Evolutionary conservation across 2,797 vertebrate species (phyloP), one percentile per base, ranked within the genome.

Genomic region (Arrhamphus sclerolepis): DNA sequence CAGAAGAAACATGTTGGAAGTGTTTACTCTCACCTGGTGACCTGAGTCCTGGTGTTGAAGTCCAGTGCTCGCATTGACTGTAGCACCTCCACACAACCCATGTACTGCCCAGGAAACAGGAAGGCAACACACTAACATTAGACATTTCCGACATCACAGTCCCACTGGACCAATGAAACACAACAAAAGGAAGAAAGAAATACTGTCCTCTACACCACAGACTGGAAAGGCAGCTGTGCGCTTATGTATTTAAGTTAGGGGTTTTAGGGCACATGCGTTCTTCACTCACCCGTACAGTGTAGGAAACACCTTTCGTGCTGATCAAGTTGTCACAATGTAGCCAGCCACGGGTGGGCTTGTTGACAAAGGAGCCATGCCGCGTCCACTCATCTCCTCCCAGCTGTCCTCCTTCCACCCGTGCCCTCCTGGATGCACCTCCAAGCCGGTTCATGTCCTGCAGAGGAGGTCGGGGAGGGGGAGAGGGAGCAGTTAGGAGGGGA

Each of bases 371-470:
- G 86, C 97, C 97, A 61, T 99, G 96, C 22, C 97, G 94, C 1
- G 96, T 98, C 97, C 97, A 99, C 88, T 98, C 97, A 44, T 98
- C 97, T 40, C 97, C 97, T 52, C 96, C 97, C 31, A 98, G 94
- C 88, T 98, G 97, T 59, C 96, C 97, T 13, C 97, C 97, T 92
- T 98, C 97, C 86, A 99, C 97, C 73, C 97, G 94, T 84, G 94
- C 95, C 92, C 95, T 94, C 91, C 96, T 95, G 59, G 92, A 91
- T 81, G 93, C 95, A 80, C 94, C 96, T 81, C 95, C 95, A 87
- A 98, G 94, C 91, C 97, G 96, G 95, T 97, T 99, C 97, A 99
- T 99, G 89, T 98, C 97, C 97, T 99, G 97, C 84, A 89, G 62
- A 88, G 89, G 92, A 80, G 95, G 89, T 92, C 91, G 93, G 75